Evolutionary conservation across 2,113 vertebrate genomes (phyloP).

Genomic region (Tauraco erythrolophus): DNA sequence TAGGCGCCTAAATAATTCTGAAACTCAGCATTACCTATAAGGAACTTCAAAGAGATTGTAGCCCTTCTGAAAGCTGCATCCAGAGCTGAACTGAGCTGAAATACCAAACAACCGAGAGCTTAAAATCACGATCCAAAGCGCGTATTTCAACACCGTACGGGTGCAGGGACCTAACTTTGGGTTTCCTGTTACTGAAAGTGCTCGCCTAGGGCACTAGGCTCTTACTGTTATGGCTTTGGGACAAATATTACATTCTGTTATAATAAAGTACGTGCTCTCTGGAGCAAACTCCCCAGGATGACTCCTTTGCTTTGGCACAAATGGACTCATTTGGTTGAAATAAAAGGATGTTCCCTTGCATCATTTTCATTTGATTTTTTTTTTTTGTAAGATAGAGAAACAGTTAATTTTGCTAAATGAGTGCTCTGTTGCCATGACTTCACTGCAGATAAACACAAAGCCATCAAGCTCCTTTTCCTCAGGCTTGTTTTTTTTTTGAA

Average conservation of each 20-base stretch:
- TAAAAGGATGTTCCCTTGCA: slow-evolving; percentile 69
- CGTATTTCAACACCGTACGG: neutral
- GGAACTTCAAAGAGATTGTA: neutral
- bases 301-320: slow-evolving; percentile 63
- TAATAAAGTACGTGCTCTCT: slow-evolving; percentile 47
- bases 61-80: neutral
- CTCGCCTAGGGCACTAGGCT: neutral
- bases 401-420: slow-evolving; percentile 75
- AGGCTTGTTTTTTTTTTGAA: slow-evolving; percentile 42
- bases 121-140: neutral
- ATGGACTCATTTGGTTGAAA: slow-evolving; percentile 56
- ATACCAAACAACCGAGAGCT: neutral
- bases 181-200: slow-evolving; percentile 12
- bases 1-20: neutral
- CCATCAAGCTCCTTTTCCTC: slow-evolving; percentile 67
- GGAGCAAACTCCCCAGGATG: slow-evolving; percentile 64
- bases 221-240: slow-evolving; percentile 7
- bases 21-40: neutral
- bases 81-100: slow-evolving; percentile 14
- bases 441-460: slow-evolving; percentile 72
- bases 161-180: neutral
- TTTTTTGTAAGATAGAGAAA: slow-evolving; percentile 62
- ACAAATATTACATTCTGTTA: slow-evolving; percentile 45
- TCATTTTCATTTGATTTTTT: neutral
- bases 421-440: slow-evolving; percentile 73